A percentile compares a stretch with the other conserved stretches of the same genome.
These are phyloP conservation scores for Smutsia temminckii DNA, from an alignment of 2,797 vertebrate genomes.

Conservation along the genomic window DNA sequence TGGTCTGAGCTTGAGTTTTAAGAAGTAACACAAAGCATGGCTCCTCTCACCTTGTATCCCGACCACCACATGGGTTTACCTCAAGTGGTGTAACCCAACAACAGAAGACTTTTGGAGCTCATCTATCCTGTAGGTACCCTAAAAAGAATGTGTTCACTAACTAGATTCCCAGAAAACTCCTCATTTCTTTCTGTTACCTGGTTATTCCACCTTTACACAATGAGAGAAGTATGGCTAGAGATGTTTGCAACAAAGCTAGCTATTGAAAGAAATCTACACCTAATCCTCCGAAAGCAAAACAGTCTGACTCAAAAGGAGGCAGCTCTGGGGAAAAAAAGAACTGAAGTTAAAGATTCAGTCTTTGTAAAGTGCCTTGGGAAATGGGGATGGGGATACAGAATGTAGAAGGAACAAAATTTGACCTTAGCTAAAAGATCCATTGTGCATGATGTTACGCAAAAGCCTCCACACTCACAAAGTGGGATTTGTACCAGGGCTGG, in stretches of 20 bases:
- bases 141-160: not conserved
- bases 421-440: slow-evolving; percentile 25
- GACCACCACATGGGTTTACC: not conserved
- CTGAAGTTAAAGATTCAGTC: slow-evolving; percentile 18
- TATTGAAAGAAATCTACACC: slow-evolving; percentile 23
- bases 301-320: not conserved
- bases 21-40: not conserved
- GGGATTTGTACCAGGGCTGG: not conserved
- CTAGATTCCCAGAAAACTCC: not conserved
- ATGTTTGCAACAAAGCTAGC: not conserved
- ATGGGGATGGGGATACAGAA: not conserved
- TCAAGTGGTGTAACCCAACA: not conserved
- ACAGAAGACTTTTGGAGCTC: not conserved
- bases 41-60: not conserved
- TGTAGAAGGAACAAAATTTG: slow-evolving; percentile 4
- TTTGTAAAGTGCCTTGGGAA: not conserved
- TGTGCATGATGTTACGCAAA: not conserved
- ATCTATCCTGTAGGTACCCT: not conserved
- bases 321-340: not conserved
- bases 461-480: slow-evolving; percentile 26
- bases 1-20: not conserved
- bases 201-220: not conserved
- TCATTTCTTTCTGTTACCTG: not conserved
- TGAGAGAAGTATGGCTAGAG: not conserved
- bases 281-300: slow-evolving; percentile 2